These are phyloP conservation scores for Cossypha caffra DNA, from an alignment of 2,797 vertebrate genomes.

Conservation along the genomic window DNA sequence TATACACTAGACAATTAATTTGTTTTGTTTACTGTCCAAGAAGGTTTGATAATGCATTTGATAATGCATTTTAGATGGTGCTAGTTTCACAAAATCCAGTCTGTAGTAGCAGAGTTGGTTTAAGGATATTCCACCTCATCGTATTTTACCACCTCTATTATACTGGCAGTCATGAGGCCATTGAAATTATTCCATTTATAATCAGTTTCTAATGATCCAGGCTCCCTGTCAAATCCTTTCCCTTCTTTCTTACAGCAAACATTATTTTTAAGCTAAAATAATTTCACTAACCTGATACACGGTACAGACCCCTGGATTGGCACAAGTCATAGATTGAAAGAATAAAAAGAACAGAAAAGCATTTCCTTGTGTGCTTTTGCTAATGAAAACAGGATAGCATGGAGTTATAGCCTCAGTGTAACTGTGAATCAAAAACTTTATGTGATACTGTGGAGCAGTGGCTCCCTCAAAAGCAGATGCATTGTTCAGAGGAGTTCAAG, in stretches of 20 bases:
- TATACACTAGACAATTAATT: background rate
- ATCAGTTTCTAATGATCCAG: background rate
- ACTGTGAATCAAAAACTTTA: background rate
- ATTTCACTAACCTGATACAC: background rate
- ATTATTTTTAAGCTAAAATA: background rate
- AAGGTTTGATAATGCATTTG: rapidly evolving
- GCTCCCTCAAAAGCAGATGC: background rate
- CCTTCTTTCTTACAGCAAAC: background rate
- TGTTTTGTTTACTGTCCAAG: background rate
- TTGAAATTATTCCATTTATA: background rate
- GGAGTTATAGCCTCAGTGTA: background rate
- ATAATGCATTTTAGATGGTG: background rate
- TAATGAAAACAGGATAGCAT: background rate
- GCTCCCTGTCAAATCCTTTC: background rate
- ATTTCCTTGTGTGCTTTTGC: background rate
- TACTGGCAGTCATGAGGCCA: background rate
- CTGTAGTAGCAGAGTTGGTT: background rate
- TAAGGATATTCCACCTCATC: background rate
- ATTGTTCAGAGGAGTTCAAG: background rate
- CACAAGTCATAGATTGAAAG: background rate
- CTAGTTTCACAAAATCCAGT: background rate
- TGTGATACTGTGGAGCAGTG: background rate
- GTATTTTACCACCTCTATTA: background rate
- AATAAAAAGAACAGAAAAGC: background rate
- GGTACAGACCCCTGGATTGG: background rate